Percentiles rank a stretch among this genome's conserved stretches.
These are phyloP conservation scores for Accipiter cooperii DNA, from an alignment of 2,113 vertebrate species.

Conservation along the genomic window DNA sequence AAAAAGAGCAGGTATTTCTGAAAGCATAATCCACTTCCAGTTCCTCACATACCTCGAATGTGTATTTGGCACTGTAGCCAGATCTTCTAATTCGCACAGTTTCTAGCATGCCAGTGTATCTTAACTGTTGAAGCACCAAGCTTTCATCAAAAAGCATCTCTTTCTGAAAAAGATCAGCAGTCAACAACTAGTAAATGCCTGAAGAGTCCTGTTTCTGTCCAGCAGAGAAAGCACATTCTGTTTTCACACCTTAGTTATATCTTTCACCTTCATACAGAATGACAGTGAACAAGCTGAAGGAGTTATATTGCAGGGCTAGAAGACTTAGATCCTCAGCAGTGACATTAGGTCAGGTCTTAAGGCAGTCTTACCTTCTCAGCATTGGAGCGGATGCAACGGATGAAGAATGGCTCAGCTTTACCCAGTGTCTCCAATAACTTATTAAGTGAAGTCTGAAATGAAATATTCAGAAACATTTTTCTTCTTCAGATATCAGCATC, in stretches of 20 bases:
- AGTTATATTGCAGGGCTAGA: background rate
- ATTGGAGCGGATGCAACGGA: conserved; percentile 96
- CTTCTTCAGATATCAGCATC: background rate
- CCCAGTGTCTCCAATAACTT: conserved; percentile 91
- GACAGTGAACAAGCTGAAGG: background rate
- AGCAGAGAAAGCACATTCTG: background rate
- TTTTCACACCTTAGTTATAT: background rate
- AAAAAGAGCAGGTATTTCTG: background rate
- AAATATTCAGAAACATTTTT: background rate
- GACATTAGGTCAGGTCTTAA: background rate
- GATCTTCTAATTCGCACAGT: conserved; percentile 94
- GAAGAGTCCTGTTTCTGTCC: background rate
- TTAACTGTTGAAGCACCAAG: conserved; percentile 91
- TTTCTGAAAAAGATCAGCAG: conserved; percentile 71
- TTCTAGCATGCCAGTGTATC: conserved; percentile 98
- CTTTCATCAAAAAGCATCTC: conserved; percentile 90
- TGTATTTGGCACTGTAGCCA: conserved; percentile 95
- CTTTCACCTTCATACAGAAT: background rate
- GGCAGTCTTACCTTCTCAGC: conserved; percentile 84
- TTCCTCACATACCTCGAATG: conserved; percentile 82
- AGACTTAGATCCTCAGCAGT: background rate
- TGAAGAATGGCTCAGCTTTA: conserved; percentile 95
- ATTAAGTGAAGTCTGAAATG: conserved; percentile 84
- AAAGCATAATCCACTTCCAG: background rate
- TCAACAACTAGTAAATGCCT: background rate